Evolutionary conservation across 2,888 invertebrate genomes (phyloP), one percentile per base, ranked within the genome.

Genomic region (Apodemia mormo): DNA sequence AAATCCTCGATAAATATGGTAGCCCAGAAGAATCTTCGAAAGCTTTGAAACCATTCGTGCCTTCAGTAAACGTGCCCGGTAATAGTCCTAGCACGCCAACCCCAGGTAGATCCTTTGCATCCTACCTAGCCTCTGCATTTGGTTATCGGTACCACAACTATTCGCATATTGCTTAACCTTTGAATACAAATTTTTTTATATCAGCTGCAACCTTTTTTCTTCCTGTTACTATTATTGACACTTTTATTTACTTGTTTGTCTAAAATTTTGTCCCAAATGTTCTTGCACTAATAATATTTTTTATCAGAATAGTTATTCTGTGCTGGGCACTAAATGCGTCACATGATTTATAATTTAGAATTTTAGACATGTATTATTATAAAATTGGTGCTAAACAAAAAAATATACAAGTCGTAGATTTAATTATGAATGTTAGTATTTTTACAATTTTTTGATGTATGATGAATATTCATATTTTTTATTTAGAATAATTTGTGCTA

Each of bases 1-100:
- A 96, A 85, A 97, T 98, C 77, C 90, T 98, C 71, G 96, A 98
- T 86, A 97, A 97, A 85, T 98, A 96, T 91, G 98, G 93, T 52
- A 82, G 81, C 9, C 88, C 89, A 0, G 91, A 92, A 0, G 88
- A 87, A 10, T 86, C 85, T 14, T 83, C 85, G 6, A 90, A 86
- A 76, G 84, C 87, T 10, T 70, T 89, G 71, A 90, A 87, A 69
- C 91, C 92, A 0, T 89, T 89, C 77, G 78, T 85, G 37, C 90
- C 90, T 2, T 75, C 87, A 0, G 71, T 73, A 61, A 86, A 87
- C 67, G 86, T 88, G 56, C 89, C 90, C 68, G 88, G 87, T 89
- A 90, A 88, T 78, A 30, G 76, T 61, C 79, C 82, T 78, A 82
- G 78, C 77, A 77, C 87, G 71, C 82, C 88, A 43, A 9, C 75